Conservation (phyloP, 2,113 vertebrate genomes). For the Peromyscus polionotus region DNA sequence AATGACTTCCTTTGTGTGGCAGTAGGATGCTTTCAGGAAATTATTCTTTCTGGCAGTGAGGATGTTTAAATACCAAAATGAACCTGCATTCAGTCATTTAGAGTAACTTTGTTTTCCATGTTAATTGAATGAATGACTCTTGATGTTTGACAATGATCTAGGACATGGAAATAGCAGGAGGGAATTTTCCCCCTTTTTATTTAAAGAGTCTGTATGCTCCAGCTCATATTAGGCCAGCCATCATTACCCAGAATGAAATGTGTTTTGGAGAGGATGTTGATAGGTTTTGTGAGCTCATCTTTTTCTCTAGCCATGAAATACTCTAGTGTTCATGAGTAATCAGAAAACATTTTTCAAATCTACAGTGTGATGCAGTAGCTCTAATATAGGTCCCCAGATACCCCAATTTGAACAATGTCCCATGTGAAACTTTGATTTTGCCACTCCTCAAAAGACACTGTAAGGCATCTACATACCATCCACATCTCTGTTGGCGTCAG, state of each 20-base stretch:
- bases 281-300: neutral
- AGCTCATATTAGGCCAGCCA: neutral
- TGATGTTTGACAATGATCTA: constrained; percentile 57
- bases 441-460: neutral
- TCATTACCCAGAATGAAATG: neutral
- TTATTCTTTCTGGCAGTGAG: constrained; percentile 59
- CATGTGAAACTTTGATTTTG: neutral
- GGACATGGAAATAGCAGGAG: neutral
- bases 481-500: neutral
- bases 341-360: neutral
- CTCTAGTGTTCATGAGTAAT: neutral
- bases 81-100: constrained; percentile 58
- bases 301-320: neutral
- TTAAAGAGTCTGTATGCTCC: neutral
- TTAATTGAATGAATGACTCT: constrained; percentile 71
- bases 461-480: neutral
- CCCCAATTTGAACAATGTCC: neutral
- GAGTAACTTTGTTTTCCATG: constrained; percentile 67
- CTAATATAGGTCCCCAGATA: neutral
- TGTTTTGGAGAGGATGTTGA: neutral
- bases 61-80: constrained; percentile 45
- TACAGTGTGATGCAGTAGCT: too few species aligned
- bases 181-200: neutral
- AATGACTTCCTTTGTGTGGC: constrained; percentile 72
- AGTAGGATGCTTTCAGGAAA: constrained; percentile 71